Evolutionary conservation across 2,888 invertebrate genomes (phyloP).

Genomic region (Protodeltote pygarga): DNA sequence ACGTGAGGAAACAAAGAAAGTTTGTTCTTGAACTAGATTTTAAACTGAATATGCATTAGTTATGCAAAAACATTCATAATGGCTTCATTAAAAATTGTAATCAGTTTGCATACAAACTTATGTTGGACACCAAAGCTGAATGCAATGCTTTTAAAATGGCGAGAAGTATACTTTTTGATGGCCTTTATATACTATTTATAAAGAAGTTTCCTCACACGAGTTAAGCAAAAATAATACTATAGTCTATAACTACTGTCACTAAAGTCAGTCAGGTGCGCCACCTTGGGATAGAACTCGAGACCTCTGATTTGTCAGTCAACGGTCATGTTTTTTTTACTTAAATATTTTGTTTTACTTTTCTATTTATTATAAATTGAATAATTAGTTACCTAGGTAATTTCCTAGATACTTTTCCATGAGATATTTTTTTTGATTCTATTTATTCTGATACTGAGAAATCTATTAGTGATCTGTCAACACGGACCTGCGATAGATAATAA

Average conservation of each 20-base stretch:
- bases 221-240: background rate
- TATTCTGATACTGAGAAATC: no score
- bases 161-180: slow-evolving; percentile 7
- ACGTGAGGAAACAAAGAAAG: slow-evolving; percentile 56
- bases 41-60: slow-evolving; percentile 51
- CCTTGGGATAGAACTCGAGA: no score
- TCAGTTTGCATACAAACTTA: slow-evolving; percentile 31
- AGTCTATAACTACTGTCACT: background rate
- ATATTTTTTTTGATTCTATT: no score
- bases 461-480: no score
- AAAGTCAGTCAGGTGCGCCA: no score
- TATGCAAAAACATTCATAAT: slow-evolving; percentile 49
- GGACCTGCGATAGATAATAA: no score
- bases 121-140: slow-evolving; percentile 6
- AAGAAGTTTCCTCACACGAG: background rate
- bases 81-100: slow-evolving; percentile 46
- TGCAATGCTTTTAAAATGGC: slow-evolving; percentile 31
- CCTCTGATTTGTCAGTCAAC: no score
- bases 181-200: background rate
- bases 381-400: no score
- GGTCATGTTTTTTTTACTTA: no score
- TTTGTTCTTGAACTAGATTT: slow-evolving; percentile 60
- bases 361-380: no score
- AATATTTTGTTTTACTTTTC: no score
- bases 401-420: no score